Evolutionary conservation across 2,797 vertebrate genomes (phyloP).

Genomic region (Myotis myotis): DNA sequence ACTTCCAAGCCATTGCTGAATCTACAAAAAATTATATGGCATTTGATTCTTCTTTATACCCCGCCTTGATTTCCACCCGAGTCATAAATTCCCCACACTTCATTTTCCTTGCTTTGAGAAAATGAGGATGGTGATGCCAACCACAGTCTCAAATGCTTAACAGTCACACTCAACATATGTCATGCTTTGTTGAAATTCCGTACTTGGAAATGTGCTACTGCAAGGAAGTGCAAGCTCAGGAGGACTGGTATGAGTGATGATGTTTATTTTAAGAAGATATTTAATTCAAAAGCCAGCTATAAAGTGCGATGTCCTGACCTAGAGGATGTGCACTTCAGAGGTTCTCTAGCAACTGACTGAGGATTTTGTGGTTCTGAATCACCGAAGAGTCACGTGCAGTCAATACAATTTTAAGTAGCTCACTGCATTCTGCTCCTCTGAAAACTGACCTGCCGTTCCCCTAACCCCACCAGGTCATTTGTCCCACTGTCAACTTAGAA

Average conservation of each 20-base stretch:
- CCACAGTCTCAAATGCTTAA: not conserved
- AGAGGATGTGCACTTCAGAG: not conserved
- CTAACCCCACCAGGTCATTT: not conserved
- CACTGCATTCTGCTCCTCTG: not conserved
- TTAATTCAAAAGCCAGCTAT: constrained; percentile 33
- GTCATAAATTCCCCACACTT: not conserved
- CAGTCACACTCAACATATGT: not conserved
- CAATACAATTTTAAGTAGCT: not conserved
- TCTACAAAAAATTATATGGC: not conserved
- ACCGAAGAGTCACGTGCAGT: not conserved
- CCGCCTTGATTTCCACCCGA: not conserved
- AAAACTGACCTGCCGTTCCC: not conserved
- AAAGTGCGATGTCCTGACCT: not conserved
- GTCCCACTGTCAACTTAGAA: not conserved
- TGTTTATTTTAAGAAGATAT: constrained; percentile 37
- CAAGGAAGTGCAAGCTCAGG: constrained; percentile 2
- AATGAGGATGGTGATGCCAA: not conserved
- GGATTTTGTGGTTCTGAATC: not conserved
- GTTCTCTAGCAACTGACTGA: not conserved
- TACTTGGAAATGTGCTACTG: not conserved
- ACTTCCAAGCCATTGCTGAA: not conserved
- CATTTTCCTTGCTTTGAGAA: not conserved
- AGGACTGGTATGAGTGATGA: not conserved
- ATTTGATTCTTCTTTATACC: not conserved
- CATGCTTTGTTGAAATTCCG: not conserved